Conservation (phyloP, 37 sponge, comb jelly and placozoan genomes). For the Aphrocallistes beatrix region DNA sequence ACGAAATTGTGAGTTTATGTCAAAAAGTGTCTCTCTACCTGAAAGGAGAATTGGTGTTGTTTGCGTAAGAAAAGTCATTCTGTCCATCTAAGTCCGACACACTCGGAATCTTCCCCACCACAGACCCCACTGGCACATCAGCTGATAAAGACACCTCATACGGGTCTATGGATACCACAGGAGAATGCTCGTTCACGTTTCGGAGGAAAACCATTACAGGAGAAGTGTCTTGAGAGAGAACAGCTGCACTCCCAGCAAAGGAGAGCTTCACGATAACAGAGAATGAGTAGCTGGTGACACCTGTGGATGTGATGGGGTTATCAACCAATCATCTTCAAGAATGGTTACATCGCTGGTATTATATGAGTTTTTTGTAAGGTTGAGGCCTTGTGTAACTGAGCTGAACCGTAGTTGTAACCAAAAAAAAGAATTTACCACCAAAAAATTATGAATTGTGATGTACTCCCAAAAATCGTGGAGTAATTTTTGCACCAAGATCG, state of each 20-base stretch:
- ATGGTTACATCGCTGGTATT: too few relatives aligned
- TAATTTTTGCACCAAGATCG: too few relatives aligned
- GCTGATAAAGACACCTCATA: not conserved
- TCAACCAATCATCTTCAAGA: too few relatives aligned
- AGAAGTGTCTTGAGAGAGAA: not conserved
- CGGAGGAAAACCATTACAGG: not conserved
- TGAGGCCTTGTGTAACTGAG: too few relatives aligned
- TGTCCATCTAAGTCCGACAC: not conserved
- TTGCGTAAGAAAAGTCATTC: not conserved
- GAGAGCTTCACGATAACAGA: not conserved
- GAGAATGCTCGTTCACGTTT: slow-evolving; percentile 6
- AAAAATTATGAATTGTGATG: too few relatives aligned
- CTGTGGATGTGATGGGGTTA: not conserved
- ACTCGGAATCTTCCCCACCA: not conserved
- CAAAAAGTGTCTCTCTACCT: not conserved
- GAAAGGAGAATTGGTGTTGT: not conserved
- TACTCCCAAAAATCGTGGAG: too few relatives aligned
- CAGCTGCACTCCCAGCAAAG: not conserved
- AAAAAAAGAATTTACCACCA: too few relatives aligned
- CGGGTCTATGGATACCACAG: not conserved
- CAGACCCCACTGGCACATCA: not conserved
- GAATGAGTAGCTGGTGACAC: not conserved
- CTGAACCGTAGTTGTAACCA: too few relatives aligned
- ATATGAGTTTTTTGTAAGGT: too few relatives aligned
- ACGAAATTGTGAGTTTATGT: too few relatives aligned